A percentile compares a stretch with the other conserved stretches of the same genome.
Conservation (phyloP, 1,140 invertebrate genomes). For the Zeugodacus cucurbitae region DNA sequence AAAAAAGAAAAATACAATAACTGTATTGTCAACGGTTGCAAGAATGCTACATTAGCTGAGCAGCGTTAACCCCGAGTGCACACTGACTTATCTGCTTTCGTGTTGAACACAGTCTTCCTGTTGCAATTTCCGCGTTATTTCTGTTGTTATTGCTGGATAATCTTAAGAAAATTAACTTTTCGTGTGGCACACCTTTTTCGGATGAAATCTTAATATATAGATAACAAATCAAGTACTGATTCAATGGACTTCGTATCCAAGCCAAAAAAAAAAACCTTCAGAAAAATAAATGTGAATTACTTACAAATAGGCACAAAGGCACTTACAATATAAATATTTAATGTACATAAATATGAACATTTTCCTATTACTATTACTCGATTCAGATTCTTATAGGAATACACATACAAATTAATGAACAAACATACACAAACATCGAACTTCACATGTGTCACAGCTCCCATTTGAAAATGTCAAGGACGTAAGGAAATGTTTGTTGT, state of each 20-base stretch:
- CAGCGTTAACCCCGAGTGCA: not conserved
- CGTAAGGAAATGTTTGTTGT: not conserved
- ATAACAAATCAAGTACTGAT: too few relatives aligned
- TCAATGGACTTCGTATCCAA: too few relatives aligned
- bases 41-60: not conserved
- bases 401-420: not conserved
- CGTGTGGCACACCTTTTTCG: too few relatives aligned
- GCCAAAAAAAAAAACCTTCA: not conserved
- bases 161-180: too few relatives aligned
- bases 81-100: not conserved
- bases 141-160: too few relatives aligned
- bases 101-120: too few relatives aligned
- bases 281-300: not conserved
- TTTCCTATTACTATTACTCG: not conserved
- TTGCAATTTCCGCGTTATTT: too few relatives aligned
- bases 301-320: not conserved
- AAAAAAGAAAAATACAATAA: too few relatives aligned
- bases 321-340: not conserved
- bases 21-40: not conserved
- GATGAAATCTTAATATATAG: too few relatives aligned
- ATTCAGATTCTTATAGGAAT: not conserved
- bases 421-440: not conserved
- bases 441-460: not conserved
- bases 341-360: not conserved
- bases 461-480: conserved; percentile 11